phyloP scores from a whole-genome alignment of 2,797 vertebrate species.

The Etheostoma nigrum region DNA sequence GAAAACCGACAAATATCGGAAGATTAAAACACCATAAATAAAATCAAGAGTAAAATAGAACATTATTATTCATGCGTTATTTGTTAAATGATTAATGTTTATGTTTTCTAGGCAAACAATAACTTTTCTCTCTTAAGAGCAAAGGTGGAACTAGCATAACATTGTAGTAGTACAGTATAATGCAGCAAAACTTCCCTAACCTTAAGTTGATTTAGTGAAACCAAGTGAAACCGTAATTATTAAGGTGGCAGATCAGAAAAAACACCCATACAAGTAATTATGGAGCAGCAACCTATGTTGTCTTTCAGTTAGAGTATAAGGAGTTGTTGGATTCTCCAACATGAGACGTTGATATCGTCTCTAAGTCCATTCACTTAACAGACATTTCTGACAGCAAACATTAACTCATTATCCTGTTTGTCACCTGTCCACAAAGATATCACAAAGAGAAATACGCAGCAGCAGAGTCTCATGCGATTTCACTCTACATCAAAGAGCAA shows the following conservation, averaged over 20 bases:
- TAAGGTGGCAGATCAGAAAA: background rate
- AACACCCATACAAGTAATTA: background rate
- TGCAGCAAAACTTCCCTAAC: too few relatives aligned
- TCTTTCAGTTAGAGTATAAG: background rate
- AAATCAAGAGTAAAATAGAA: background rate
- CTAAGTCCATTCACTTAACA: background rate
- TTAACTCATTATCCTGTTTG: background rate
- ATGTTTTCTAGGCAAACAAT: background rate
- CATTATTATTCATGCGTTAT: background rate
- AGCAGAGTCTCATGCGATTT: background rate
- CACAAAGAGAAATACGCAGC: background rate
- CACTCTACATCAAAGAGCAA: slow-evolving; percentile 12
- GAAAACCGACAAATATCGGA: background rate
- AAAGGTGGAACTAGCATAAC: background rate
- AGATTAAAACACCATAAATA: background rate
- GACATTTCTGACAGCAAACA: slow-evolving; percentile 12
- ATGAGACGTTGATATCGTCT: background rate
- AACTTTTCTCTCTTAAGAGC: background rate
- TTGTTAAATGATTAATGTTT: background rate
- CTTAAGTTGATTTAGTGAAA: background rate
- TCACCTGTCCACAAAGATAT: background rate
- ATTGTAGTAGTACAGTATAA: too few relatives aligned
- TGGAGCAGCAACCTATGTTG: background rate
- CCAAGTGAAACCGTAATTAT: background rate
- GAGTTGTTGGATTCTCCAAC: too few relatives aligned